Conservation (phyloP, 2,797 vertebrate species). For the Sitta carolinensis region DNA sequence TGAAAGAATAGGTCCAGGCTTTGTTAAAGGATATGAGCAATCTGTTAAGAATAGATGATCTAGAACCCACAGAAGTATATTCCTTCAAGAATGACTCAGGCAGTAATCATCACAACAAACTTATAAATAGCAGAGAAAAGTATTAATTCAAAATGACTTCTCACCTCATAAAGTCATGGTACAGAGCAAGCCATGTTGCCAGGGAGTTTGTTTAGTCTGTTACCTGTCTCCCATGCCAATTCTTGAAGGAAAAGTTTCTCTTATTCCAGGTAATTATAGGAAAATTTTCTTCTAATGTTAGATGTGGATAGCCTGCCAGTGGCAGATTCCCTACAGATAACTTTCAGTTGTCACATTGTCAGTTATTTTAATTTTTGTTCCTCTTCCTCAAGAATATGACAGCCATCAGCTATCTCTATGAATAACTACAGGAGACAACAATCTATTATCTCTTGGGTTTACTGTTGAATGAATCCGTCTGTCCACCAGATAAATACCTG, state of each 20-base stretch:
- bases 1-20: neutral
- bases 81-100: slow-evolving; percentile 18
- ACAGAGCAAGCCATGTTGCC: neutral
- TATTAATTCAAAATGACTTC: neutral
- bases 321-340: neutral
- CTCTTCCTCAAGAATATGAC: neutral
- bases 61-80: neutral
- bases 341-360: neutral
- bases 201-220: neutral
- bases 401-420: neutral
- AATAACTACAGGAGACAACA: neutral
- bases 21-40: neutral
- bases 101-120: neutral
- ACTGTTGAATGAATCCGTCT: neutral
- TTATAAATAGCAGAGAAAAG: neutral
- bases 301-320: neutral
- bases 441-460: neutral
- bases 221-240: neutral
- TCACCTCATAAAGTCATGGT: neutral
- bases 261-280: neutral
- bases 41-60: neutral
- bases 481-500: neutral
- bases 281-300: neutral
- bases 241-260: neutral
- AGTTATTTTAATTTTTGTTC: neutral